phyloP scores from a whole-genome alignment of 2,113 vertebrate species.

The Brevimyrus niger region DNA sequence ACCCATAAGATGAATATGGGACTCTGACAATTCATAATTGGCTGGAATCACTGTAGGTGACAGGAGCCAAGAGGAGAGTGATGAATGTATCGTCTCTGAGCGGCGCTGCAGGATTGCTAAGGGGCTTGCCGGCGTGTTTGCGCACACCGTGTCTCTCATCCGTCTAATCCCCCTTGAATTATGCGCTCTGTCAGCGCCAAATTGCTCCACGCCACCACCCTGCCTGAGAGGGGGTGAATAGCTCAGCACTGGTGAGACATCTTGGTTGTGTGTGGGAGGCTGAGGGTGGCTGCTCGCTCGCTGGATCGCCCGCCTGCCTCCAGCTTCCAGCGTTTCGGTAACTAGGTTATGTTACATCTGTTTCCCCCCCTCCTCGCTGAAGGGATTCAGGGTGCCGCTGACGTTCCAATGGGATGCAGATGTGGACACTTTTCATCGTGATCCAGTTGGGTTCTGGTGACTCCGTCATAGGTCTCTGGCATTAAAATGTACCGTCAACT shows the following conservation, averaged over 20 bases:
- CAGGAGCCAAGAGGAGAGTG: conserved; percentile 21
- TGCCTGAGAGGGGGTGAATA: conserved; percentile 8
- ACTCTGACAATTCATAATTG: conserved; percentile 24
- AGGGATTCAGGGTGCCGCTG: background rate
- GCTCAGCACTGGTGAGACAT: background rate
- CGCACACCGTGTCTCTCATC: conserved; percentile 8
- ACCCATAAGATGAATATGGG: conserved; percentile 17
- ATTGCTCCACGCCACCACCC: background rate
- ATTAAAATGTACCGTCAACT: background rate
- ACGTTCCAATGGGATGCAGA: background rate
- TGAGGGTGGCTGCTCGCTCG: background rate
- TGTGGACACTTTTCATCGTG: background rate
- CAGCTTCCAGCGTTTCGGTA: background rate
- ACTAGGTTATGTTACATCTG: background rate
- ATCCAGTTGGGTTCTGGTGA: background rate
- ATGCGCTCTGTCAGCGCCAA: conserved; percentile 19
- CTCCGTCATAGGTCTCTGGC: background rate
- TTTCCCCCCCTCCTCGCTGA: background rate
- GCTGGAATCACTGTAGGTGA: conserved; percentile 22
- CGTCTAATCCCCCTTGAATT: conserved; percentile 26
- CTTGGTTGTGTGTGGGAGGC: background rate
- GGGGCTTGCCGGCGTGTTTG: background rate
- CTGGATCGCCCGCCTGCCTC: background rate
- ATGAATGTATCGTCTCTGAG: conserved; percentile 5
- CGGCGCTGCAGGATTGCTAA: background rate